phyloP scores from a whole-genome alignment of 2,113 vertebrate genomes.

The Lethenteron camtschaticum region DNA sequence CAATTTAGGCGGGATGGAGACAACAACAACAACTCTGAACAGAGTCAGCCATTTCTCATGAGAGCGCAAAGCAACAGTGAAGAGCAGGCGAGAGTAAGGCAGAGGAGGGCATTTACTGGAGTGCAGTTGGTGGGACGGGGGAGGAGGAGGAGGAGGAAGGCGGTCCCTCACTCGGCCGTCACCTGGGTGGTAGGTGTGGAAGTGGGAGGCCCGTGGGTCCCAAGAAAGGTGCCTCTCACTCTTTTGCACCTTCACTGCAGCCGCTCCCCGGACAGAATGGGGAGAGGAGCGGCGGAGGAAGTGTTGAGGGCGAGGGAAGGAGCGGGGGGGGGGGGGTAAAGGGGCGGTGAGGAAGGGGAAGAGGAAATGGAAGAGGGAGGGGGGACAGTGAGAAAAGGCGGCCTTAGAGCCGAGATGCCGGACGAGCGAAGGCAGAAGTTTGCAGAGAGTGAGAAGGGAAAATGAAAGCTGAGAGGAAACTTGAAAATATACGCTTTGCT shows the following conservation, averaged over 20 bases:
- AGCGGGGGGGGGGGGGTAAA: neutral
- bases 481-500: no score
- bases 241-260: slow-evolving; percentile 71
- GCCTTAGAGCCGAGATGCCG: no score
- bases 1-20: slow-evolving; percentile 5
- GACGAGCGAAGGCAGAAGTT: no score
- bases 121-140: slow-evolving; percentile 42
- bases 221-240: slow-evolving; percentile 58
- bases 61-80: neutral
- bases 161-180: slow-evolving; percentile 31
- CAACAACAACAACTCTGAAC: neutral
- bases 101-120: slow-evolving; percentile 41
- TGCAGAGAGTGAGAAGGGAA: no score
- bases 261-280: neutral
- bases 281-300: neutral
- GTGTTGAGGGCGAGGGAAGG: neutral
- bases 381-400: neutral
- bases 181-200: slow-evolving; percentile 44
- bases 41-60: neutral
- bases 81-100: slow-evolving; percentile 4
- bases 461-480: no score
- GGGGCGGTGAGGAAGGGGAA: neutral
- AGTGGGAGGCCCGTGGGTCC: slow-evolving; percentile 61
- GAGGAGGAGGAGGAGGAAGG: slow-evolving; percentile 38
- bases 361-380: neutral